Evolutionary conservation across 2,797 vertebrate genomes (phyloP).

Genomic region (Catharus ustulatus): DNA sequence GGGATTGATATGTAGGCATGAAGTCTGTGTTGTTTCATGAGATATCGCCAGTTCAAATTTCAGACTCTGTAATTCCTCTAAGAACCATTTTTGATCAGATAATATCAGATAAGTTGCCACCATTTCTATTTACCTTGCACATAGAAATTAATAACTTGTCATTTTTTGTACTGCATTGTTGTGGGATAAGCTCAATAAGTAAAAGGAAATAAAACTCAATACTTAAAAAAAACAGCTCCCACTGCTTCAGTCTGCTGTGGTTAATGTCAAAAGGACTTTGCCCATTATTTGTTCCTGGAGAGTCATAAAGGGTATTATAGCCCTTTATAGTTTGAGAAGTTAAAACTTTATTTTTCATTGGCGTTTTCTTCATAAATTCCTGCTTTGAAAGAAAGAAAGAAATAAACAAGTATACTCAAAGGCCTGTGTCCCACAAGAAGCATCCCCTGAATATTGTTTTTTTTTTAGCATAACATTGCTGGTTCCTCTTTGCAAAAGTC

Average conservation of each 20-base stretch:
- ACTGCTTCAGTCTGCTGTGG: background rate
- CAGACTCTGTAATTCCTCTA: background rate
- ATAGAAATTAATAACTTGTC: background rate
- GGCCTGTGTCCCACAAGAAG: background rate
- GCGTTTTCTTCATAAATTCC: background rate
- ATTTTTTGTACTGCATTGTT: background rate
- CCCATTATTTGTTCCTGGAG: background rate
- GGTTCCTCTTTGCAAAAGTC: background rate
- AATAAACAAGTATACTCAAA: background rate
- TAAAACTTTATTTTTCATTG: background rate
- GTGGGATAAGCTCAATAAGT: background rate
- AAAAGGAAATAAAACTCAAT: background rate
- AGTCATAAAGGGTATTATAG: background rate
- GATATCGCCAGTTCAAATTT: background rate
- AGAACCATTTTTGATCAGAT: background rate
- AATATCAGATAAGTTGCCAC: background rate
- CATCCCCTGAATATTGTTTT: background rate
- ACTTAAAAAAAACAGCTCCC: background rate
- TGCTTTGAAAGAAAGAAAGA: background rate
- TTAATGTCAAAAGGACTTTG: background rate
- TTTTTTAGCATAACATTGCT: background rate
- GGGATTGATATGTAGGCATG: background rate
- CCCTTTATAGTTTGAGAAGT: background rate
- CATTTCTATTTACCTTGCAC: background rate
- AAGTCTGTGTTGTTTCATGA: slow-evolving; percentile 6